Conservation (phyloP, 1,140 invertebrate species). For the Bombus superbus region DNA sequence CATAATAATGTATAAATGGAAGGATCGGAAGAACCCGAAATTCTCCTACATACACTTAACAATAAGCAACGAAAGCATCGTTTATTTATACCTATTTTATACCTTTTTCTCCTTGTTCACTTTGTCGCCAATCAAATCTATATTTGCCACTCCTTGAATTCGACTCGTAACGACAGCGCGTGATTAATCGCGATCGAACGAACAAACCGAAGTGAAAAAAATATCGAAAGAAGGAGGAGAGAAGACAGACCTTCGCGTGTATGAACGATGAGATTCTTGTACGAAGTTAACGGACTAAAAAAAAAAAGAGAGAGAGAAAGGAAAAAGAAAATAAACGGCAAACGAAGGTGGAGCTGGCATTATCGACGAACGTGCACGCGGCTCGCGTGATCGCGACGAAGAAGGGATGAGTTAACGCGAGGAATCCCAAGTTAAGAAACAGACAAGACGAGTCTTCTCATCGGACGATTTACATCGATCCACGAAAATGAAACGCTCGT, state of each 20-base stretch:
- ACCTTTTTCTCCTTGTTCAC: background rate
- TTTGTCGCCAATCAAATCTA: background rate
- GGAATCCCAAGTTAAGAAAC: background rate
- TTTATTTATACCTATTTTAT: background rate
- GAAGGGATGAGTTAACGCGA: background rate
- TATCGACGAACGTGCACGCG: background rate
- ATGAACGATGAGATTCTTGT: constrained; percentile 39
- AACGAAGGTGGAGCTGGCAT: constrained; percentile 1
- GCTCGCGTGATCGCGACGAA: constrained; percentile 19
- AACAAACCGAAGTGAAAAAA: background rate
- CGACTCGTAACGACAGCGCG: background rate
- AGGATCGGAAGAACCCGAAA: background rate
- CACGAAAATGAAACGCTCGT: background rate
- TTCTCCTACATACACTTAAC: background rate
- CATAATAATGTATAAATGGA: background rate
- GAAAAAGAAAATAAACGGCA: background rate
- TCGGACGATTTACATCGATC: constrained; percentile 23
- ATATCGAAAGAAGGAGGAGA: background rate
- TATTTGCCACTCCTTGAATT: constrained; percentile 11
- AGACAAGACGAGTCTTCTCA: background rate
- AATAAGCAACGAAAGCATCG: background rate
- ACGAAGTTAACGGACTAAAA: background rate
- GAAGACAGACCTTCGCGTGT: constrained; percentile 7
- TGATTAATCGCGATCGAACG: constrained; percentile 22
- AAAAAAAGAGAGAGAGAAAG: background rate